Conservation (phyloP, 2,113 vertebrate genomes). For the Pithys albifrons region DNA sequence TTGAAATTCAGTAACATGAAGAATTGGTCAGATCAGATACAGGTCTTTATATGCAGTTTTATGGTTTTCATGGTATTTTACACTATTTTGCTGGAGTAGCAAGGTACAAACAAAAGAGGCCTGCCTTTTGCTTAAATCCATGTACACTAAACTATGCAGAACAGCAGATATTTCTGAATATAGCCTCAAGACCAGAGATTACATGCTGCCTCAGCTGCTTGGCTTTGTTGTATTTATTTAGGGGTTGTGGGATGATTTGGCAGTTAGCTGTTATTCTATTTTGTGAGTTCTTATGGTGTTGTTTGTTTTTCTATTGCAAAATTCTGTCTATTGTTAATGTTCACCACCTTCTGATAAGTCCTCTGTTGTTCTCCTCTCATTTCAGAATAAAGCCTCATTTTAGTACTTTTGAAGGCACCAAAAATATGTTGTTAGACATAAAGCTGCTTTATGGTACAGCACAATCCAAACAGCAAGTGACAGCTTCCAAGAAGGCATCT, state of each 20-base stretch:
- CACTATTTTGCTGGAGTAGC: neutral
- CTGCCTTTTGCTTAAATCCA: neutral
- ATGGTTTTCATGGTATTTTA: neutral
- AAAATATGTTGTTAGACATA: neutral
- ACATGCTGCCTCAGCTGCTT: neutral
- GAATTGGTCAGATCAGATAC: neutral
- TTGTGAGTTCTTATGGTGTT: neutral
- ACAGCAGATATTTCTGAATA: neutral
- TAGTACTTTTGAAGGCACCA: neutral
- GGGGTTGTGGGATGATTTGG: neutral
- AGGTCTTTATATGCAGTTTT: neutral
- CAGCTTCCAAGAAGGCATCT: neutral
- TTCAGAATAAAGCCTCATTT: neutral
- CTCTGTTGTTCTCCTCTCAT: neutral
- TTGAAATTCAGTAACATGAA: neutral
- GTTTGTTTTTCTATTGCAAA: neutral
- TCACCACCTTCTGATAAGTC: neutral
- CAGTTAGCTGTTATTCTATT: neutral
- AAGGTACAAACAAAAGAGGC: neutral
- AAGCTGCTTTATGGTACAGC: neutral
- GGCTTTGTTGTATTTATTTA: neutral
- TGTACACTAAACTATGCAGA: neutral
- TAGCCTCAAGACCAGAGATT: neutral
- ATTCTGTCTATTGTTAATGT: neutral
- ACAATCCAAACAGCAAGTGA: neutral